Evolutionary conservation across 35 echinoderm and acorn worm species (phyloP).

Genomic region (Nesometra sesokonis): DNA sequence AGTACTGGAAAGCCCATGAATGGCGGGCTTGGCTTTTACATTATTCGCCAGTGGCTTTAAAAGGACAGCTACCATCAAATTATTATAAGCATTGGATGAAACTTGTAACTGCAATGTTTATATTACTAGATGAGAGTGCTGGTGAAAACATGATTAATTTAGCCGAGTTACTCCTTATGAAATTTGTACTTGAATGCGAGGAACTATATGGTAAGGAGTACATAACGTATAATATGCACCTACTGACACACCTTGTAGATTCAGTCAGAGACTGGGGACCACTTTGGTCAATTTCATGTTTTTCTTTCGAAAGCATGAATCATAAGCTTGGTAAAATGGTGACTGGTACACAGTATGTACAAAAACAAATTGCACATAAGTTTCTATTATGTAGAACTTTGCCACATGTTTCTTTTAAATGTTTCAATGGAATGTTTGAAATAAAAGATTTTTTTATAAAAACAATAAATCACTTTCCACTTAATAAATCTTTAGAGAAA

Average conservation of each 20-base stretch:
- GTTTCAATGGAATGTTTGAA: no score
- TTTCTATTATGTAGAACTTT: no score
- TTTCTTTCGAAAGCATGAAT: conserved; percentile 1
- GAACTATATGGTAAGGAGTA: conserved; percentile 11
- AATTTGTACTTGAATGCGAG: conserved; percentile 19
- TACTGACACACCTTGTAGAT: conserved; percentile 4
- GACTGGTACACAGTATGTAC: not conserved
- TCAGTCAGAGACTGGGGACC: conserved; percentile 5
- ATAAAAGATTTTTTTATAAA: no score
- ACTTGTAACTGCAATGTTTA: conserved; percentile 9
- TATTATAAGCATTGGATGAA: conserved; percentile 6
- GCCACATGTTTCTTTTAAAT: no score
- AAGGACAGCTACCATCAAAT: not conserved
- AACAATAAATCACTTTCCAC: no score
- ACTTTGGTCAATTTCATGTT: not conserved
- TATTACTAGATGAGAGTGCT: not conserved
- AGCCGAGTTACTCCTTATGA: not conserved
- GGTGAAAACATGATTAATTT: not conserved
- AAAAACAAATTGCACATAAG: no score
- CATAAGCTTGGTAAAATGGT: not conserved
- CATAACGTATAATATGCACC: conserved; percentile 14
- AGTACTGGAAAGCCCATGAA: conserved; percentile 26
- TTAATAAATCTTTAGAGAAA: no score
- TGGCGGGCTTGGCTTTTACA: conserved; percentile 25
- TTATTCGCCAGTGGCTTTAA: conserved; percentile 20